These are phyloP conservation scores for Orchestes rusci DNA, from an alignment of 2,888 invertebrate genomes.

Conservation along the genomic window DNA sequence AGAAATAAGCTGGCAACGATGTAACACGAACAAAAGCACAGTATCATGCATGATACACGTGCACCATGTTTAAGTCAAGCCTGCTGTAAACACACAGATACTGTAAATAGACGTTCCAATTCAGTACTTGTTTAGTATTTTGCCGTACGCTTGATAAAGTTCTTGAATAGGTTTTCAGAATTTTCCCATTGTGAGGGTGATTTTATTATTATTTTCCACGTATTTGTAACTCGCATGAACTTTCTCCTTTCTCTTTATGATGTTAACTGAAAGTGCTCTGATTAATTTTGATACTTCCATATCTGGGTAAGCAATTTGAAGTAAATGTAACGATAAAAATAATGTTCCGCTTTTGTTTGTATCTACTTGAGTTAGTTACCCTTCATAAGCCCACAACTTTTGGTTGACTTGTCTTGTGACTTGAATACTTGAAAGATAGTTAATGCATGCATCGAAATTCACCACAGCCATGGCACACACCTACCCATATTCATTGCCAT, in stretches of 20 bases:
- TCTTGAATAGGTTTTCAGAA: neutral
- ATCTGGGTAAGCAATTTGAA: slow-evolving; percentile 20
- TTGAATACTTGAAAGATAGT: no score
- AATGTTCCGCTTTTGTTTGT: no score
- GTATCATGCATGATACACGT: slow-evolving; percentile 18
- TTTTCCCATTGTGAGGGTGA: slow-evolving; percentile 2
- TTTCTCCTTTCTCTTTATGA: no score
- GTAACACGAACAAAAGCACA: slow-evolving; percentile 13
- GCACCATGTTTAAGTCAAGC: slow-evolving; percentile 15
- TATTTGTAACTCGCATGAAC: slow-evolving; percentile 6
- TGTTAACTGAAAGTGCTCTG: slow-evolving; percentile 21
- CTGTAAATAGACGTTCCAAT: slow-evolving; percentile 21
- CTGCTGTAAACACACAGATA: slow-evolving; percentile 19
- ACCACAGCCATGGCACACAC: no score
- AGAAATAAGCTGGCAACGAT: slow-evolving; percentile 14
- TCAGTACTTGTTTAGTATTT: slow-evolving; percentile 19
- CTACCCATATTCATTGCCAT: no score
- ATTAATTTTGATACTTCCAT: slow-evolving; percentile 14
- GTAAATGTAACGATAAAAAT: no score
- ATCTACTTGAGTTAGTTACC: no score
- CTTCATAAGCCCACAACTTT: no score
- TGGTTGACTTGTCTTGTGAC: no score
- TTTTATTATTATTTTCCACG: neutral
- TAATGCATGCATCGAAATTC: no score
- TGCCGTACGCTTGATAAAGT: slow-evolving; percentile 2